Evolutionary conservation across 2,888 invertebrate species (phyloP), one percentile per base, ranked within the genome.

Genomic region (Drosophila dives): DNA sequence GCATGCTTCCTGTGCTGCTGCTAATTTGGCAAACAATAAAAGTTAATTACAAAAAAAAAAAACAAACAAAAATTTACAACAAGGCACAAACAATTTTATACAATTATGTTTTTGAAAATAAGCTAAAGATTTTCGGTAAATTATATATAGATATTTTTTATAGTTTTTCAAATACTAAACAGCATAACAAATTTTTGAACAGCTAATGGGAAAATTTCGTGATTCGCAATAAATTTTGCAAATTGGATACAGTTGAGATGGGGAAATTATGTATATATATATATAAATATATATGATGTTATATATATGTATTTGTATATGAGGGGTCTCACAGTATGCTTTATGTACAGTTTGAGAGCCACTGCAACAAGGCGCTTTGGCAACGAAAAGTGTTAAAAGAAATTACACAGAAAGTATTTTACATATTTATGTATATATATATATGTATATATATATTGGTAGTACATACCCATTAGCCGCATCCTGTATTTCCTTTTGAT

Each of bases 401-500:
- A 55, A 54, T 29, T 61, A 62, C 42, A 68, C 45, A 56, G 51
- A 45, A 36, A 45, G n/a, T 61, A 29, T 12, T 32, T 17, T 20
- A 12, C 20, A 48, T 17, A 34, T n/a, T 23, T 20, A 10, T 15
- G 36, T 2, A 56, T 17, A 10, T 10, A 51, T 20, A 26, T 26
- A 26, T 26, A 12, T 32, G 11, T 15, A 10, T 20, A 42, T n/a
- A 32, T n/a, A 33, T 26, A 11, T 26, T 36, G 50, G 0, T 38
- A n/a, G 26, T 54, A 95, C 96, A 95, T 94, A 97, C 97, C 96
- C 96, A 94, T 96, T 96, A 91, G 97, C 95, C 91, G 97, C 97
- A 93, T 96, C 96, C 93, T 96, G 95, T 93, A 97, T 96, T 94
- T 97, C 97, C 94, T 96, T 97, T 92, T 97, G 96, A 94, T 97